Evolutionary conservation across 2,113 vertebrate species (phyloP), one percentile per base, ranked within the genome.

Genomic region (Lethenteron reissneri): DNA sequence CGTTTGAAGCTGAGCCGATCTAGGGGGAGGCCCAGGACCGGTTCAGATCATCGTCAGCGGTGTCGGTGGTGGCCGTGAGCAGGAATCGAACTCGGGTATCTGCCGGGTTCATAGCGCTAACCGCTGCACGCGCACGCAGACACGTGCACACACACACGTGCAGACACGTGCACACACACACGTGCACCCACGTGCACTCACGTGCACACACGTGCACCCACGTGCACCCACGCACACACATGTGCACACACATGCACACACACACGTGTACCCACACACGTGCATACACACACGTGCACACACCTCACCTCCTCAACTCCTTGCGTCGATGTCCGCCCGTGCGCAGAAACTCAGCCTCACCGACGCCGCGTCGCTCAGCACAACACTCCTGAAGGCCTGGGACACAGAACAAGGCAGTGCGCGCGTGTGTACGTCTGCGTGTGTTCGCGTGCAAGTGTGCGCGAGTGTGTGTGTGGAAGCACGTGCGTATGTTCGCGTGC

Each of bases 81-180:
- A 4, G 60, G 60, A 17, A 17, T 14, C 6, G 60, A 17, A 64
- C 14, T 14, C 14, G 60, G 60, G 60, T 3, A 3, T 64, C 25
- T 41, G 69, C 12, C 12, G n/a, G 9, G 57, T 72, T 60, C n/a
- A 9, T 68, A 71, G 25, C 17, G 17, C 12, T 56, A 11, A 25
- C 70, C 11, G 9, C 10, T 10, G 25, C 11, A n/a, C 70, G 11
- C 3, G 1, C 70, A 10, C 11, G 10, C 56, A 19, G 56, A 21
- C 13, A 59, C 12, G 7, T 25, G 25, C 70, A 71, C 70, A 71
- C 70, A 71, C 70, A 71, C 70, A 71, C 70, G 41, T 25, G 41
- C 70, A n/a, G n/a, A 71, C 70, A 71, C 70, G 11, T 12, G 11
- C 70, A 70, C 70, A 70, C 70, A 70, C 70, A 70, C 70, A 70